Percentiles rank a stretch among this genome's conserved stretches.
These are phyloP conservation scores for Megalops cyprinoides DNA, from an alignment of 2,797 vertebrate genomes.

Conservation along the genomic window DNA sequence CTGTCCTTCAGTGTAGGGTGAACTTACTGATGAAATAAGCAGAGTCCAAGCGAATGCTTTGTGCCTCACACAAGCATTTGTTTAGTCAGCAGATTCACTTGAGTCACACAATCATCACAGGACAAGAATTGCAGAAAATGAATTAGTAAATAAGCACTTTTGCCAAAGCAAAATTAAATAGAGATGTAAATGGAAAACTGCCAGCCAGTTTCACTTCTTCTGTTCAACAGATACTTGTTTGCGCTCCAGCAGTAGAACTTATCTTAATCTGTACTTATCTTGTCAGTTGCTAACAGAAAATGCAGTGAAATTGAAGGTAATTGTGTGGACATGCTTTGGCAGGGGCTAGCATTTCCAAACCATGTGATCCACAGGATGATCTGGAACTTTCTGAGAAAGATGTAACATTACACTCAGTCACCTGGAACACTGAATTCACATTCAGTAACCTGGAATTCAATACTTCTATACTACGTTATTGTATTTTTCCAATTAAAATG, in stretches of 20 bases:
- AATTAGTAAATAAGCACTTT: constrained; percentile 28
- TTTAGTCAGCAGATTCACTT: constrained; percentile 42
- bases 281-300: neutral
- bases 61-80: constrained; percentile 40
- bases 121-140: constrained; percentile 32
- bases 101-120: constrained; percentile 36
- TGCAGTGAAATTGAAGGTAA: neutral
- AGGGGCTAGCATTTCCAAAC: neutral
- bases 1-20: neutral
- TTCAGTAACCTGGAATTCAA: no score
- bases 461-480: neutral
- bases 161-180: constrained; percentile 16
- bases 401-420: neutral
- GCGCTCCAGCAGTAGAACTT: neutral
- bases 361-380: neutral
- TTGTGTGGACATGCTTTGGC: neutral
- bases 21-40: neutral
- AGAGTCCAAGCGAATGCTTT: constrained; percentile 7
- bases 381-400: neutral
- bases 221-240: neutral
- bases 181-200: neutral
- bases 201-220: constrained; percentile 10
- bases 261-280: neutral
- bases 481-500: neutral
- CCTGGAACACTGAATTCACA: no score